Conservation (phyloP, 2,113 vertebrate species). For the Orycteropus afer region DNA sequence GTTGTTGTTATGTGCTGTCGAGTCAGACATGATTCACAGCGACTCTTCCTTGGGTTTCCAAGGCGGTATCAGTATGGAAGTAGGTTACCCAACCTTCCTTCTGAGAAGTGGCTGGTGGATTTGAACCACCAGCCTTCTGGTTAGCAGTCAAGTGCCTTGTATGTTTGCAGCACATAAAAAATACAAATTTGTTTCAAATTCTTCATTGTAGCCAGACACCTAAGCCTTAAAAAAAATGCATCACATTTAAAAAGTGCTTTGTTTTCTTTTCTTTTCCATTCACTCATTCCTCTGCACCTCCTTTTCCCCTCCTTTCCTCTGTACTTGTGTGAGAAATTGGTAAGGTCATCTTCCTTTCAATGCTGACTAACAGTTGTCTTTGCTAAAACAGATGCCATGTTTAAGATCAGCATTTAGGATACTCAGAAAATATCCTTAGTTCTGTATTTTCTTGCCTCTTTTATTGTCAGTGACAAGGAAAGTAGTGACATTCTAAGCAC, state of each 20-base stretch:
- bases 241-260: not conserved
- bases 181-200: slow-evolving; percentile 18
- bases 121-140: no score
- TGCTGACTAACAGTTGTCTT: not conserved
- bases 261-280: not conserved
- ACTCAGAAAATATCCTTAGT: not conserved
- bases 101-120: no score
- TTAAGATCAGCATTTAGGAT: not conserved
- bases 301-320: not conserved
- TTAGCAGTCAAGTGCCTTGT: no score
- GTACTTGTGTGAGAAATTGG: not conserved
- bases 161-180: no score
- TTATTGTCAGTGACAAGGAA: not conserved
- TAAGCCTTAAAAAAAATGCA: not conserved
- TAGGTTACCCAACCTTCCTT: no score
- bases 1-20: no score
- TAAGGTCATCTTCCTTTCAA: not conserved
- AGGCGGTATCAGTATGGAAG: no score
- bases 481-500: not conserved
- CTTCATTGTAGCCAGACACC: not conserved
- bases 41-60: no score
- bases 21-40: no score
- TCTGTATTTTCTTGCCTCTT: not conserved
- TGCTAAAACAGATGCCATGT: not conserved
- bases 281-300: not conserved